phyloP scores from a whole-genome alignment of 2,888 invertebrate genomes.

The Drosophila neonasuta region DNA sequence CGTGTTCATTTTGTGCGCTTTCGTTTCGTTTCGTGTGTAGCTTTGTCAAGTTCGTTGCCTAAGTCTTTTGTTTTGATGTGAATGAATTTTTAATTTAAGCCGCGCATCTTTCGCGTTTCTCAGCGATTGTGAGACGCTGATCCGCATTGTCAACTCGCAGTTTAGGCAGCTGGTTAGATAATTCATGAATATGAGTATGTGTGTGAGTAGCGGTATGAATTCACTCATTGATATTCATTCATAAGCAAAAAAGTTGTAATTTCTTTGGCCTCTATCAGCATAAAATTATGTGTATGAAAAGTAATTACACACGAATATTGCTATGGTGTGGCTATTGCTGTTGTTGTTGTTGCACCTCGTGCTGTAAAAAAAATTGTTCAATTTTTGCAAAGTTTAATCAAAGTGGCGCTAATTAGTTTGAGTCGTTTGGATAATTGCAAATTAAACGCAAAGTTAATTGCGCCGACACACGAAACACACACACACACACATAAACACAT shows the following conservation, averaged over 20 bases:
- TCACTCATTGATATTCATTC: conserved; percentile 27
- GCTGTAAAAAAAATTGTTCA: conserved; percentile 43
- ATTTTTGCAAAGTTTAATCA: conserved; percentile 73
- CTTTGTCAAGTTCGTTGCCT: conserved; percentile 67
- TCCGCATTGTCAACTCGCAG: conserved; percentile 23
- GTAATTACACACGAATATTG: conserved; percentile 32
- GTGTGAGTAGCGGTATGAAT: conserved; percentile 15
- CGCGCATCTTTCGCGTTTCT: conserved; percentile 31
- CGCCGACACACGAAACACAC: conserved; percentile 73
- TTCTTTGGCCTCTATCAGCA: conserved; percentile 15
- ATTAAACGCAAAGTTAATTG: conserved; percentile 77
- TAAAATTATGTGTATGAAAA: conserved; percentile 32
- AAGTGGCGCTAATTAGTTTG: conserved; percentile 78
- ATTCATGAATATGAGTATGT: conserved; percentile 19
- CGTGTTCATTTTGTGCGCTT: conserved; percentile 25
- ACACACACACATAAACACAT: conserved; percentile 14
- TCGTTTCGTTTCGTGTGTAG: neutral
- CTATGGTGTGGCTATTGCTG: conserved; percentile 1
- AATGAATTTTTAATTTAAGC: conserved; percentile 56
- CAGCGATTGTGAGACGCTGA: conserved; percentile 35
- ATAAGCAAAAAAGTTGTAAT: conserved; percentile 23
- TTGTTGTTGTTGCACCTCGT: conserved; percentile 9
- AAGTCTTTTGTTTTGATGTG: conserved; percentile 71
- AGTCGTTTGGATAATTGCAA: conserved; percentile 78
- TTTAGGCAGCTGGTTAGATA: conserved; percentile 44